Conservation (phyloP, 2,797 vertebrate genomes). For the Graptemys geographica region DNA sequence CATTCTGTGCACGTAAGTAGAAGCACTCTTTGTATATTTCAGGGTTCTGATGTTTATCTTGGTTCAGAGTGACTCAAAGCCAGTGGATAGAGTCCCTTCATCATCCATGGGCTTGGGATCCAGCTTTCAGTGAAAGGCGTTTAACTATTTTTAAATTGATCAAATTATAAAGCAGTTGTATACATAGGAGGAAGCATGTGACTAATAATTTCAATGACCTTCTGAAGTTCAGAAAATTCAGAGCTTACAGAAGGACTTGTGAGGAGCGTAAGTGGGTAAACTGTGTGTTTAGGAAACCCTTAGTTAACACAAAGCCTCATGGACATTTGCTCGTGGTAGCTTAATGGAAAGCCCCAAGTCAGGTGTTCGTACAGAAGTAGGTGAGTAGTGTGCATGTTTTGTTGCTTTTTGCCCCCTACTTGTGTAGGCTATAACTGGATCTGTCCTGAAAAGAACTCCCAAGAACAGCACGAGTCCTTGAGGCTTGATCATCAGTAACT, state of each 20-base stretch:
- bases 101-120: not conserved
- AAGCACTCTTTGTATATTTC: not conserved
- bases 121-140: not conserved
- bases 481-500: not conserved
- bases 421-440: not conserved
- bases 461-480: not conserved
- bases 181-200: not conserved
- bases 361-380: not conserved
- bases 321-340: not conserved
- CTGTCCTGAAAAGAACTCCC: not conserved
- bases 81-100: not conserved
- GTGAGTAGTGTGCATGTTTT: not conserved
- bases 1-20: slow-evolving; percentile 97
- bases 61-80: not conserved
- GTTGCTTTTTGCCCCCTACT: not conserved
- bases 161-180: not conserved
- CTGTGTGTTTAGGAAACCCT: not conserved
- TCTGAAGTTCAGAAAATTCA: not conserved
- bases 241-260: accelerated
- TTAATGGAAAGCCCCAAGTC: not conserved
- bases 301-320: not conserved
- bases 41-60: not conserved
- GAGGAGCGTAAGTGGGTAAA: not conserved
- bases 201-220: not conserved
- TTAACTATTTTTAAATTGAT: not conserved